phyloP scores from a whole-genome alignment of 2,888 invertebrate genomes.

The Coronaproctus castanopsis region DNA sequence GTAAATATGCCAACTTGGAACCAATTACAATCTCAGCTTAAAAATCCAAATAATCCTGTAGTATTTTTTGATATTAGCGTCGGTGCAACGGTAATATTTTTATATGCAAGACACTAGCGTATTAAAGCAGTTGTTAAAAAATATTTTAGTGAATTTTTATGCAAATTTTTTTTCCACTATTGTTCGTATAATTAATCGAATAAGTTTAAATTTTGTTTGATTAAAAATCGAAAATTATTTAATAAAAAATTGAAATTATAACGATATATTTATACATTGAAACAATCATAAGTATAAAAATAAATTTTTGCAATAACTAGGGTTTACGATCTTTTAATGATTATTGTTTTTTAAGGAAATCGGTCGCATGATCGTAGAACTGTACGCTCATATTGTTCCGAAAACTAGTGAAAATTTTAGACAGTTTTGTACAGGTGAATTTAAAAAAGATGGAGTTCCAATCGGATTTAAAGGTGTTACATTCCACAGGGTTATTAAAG shows the following conservation, averaged over 20 bases:
- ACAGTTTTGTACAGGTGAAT: constrained; percentile 97
- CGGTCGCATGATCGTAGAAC: constrained; percentile 91
- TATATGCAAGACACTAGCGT: too few relatives aligned
- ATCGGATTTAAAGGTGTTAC: constrained; percentile 88
- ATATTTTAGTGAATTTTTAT: too few relatives aligned
- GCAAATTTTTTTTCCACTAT: too few relatives aligned
- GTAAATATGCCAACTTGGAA: constrained; percentile 80
- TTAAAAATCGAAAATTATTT: too few relatives aligned
- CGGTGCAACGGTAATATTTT: constrained; percentile 60
- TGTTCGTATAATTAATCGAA: too few relatives aligned
- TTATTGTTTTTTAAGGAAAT: constrained; percentile 50
- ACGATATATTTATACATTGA: too few relatives aligned
- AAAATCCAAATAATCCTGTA: constrained; percentile 87
- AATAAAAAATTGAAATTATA: too few relatives aligned
- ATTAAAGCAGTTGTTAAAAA: too few relatives aligned
- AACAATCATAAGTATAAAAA: too few relatives aligned
- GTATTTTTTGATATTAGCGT: constrained; percentile 96
- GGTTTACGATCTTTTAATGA: too few relatives aligned
- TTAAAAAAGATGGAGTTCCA: constrained; percentile 84
- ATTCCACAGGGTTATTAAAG: constrained; percentile 96
- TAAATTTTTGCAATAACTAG: too few relatives aligned
- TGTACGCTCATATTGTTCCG: constrained; percentile 91
- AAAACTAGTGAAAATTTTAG: constrained; percentile 94
- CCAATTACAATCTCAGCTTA: constrained; percentile 73
- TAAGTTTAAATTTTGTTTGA: too few relatives aligned